Evolutionary conservation across 1,140 invertebrate genomes (phyloP), one percentile per base, ranked within the genome.

Genomic region (Drosophila albomicans): DNA sequence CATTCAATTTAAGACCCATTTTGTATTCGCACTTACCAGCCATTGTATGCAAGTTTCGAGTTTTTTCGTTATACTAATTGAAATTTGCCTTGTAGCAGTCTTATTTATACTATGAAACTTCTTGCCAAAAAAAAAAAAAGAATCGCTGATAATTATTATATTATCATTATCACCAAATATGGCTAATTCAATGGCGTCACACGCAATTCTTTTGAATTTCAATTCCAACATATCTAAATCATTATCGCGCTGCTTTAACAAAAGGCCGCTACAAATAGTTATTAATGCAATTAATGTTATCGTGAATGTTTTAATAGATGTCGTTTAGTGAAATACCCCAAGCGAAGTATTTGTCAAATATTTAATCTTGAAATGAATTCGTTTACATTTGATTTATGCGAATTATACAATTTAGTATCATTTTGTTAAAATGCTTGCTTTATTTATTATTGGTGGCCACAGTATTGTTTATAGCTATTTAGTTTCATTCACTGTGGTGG

Each of bases 1-100:
- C 20, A 25, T 6, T 25, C 15, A 7, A 7, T 48, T 1, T 32
- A 4, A 25, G 20, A 25, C 0, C 20, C 11, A 2, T 1, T 11
- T 25, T 1, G 15, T 48, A 1, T 35, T 16, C 3, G 3, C 13
- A 76, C 79, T 77, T 72, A 75, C 79, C 79, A 71, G 80, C 59
- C 79, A 81, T 67, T 28, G 13, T 66, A 15, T 3, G 68, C 63
- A 48, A 48, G 13, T 16, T 2, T 10, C 2, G 1, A 16, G 46
- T 38, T 38, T 10, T 38, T 8, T 8, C 20, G 35, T 10, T 49
- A 58, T 28, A 57, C 65, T 67, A 52, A 58, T 46, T 58, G 45
- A 67, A 28, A 43, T 15, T 15, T n/a, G 8, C 7, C 16, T 25
- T 7, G 0, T 43, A 7, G 3, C 43, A 20, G 54, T 49, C 7